Evolutionary conservation across 2,113 vertebrate species (phyloP).

Genomic region (Gambusia affinis): DNA sequence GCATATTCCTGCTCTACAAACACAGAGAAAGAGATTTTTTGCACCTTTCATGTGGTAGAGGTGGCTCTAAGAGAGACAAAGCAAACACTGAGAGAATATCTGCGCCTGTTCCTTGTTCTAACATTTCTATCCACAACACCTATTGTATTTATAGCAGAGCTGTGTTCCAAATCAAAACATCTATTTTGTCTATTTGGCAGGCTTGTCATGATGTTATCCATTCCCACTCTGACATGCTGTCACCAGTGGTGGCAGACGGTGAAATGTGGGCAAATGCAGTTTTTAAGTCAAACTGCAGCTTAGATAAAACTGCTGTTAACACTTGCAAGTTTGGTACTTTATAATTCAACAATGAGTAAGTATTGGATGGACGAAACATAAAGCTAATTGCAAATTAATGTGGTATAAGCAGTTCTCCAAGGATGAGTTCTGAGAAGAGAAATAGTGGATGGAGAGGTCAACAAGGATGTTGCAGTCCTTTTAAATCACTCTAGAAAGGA

Average conservation of each 20-base stretch:
- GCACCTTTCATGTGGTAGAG: conserved; percentile 31
- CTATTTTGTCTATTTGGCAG: conserved; percentile 56
- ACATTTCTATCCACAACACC: conserved; percentile 39
- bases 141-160: conserved; percentile 46
- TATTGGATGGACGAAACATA: not conserved
- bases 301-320: conserved; percentile 10
- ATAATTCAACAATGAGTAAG: not conserved
- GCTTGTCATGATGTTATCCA: conserved; percentile 49
- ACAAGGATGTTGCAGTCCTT: not conserved
- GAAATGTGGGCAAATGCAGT: conserved; percentile 45
- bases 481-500: conserved; percentile 31
- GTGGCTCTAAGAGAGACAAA: conserved; percentile 39
- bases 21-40: conserved; percentile 26
- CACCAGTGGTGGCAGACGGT: conserved; percentile 36
- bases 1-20: conserved; percentile 24
- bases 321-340: not conserved
- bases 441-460: conserved; percentile 23
- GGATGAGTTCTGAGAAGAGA: conserved; percentile 10
- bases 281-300: conserved; percentile 31
- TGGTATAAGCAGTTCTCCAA: conserved; percentile 10
- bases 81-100: conserved; percentile 19
- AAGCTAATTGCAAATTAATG: not conserved
- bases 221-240: conserved; percentile 48
- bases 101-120: conserved; percentile 16
- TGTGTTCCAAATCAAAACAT: conserved; percentile 56